Conservation (phyloP, 2,113 vertebrate genomes). For the Clinocottus analis region DNA sequence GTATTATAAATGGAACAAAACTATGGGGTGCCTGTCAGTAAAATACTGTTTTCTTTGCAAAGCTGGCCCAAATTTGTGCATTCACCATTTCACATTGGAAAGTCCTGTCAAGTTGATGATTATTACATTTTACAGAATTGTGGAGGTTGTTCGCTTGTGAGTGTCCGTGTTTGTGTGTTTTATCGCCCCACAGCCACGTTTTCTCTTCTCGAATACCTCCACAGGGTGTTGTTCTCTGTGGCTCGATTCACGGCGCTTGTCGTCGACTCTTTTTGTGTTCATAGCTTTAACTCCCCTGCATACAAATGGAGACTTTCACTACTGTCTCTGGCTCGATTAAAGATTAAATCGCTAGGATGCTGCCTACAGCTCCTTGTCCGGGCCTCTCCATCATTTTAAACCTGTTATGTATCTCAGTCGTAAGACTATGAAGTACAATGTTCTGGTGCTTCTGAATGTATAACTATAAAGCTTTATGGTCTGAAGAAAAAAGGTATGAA, state of each 20-base stretch:
- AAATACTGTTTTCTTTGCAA: slow-evolving; percentile 7
- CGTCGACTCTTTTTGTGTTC: slow-evolving; percentile 39
- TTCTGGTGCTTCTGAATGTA: slow-evolving; percentile 1
- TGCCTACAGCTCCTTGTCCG: slow-evolving; percentile 11
- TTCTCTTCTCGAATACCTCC: slow-evolving; percentile 16
- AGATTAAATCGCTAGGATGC: slow-evolving; percentile 52
- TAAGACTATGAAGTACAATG: slow-evolving; percentile 8
- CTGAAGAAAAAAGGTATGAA: background rate
- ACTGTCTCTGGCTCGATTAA: slow-evolving; percentile 44
- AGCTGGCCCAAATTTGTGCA: slow-evolving; percentile 11
- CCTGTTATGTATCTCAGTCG: slow-evolving; percentile 9
- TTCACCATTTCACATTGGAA: slow-evolving; percentile 36
- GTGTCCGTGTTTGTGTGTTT: slow-evolving; percentile 1
- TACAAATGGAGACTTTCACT: slow-evolving; percentile 58
- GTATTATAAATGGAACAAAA: slow-evolving; percentile 34
- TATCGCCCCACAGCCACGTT: slow-evolving; percentile 16
- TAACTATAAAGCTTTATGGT: background rate
- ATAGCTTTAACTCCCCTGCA: slow-evolving; percentile 48
- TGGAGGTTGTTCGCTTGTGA: background rate
- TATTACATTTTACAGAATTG: slow-evolving; percentile 34
- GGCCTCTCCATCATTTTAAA: slow-evolving; percentile 47
- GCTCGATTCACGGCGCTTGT: slow-evolving; percentile 46
- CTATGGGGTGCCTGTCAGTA: slow-evolving; percentile 4
- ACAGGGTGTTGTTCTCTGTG: slow-evolving; percentile 31
- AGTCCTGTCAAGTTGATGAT: slow-evolving; percentile 13